Evolutionary conservation across 2,797 vertebrate species (phyloP), one percentile per base, ranked within the genome.

Genomic region (Mico argentatus): DNA sequence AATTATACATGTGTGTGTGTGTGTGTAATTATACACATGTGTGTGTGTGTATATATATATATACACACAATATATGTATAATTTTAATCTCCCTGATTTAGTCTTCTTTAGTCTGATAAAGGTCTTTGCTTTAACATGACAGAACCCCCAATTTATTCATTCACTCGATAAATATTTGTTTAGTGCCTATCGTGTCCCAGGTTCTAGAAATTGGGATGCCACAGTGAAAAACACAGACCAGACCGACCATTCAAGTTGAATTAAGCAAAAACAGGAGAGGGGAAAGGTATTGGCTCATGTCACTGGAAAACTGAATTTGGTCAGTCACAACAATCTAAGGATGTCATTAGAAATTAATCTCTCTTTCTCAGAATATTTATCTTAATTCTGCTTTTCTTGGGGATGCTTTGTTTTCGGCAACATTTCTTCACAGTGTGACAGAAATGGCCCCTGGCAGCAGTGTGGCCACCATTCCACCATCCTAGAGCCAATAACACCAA

Each of bases 251-350:
- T 79, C 79, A 44, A 88, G 50, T 9, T 93, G 24, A 27, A 7
- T 50, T 36, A 70, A 96, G 59, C 39, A 59, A 83, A 76, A 72
- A 33, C 20, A 88, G 72, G 57, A 27, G 27, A 15, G 3, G 14
- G 36, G 10, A 52, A 52, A 64, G 20, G 30, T 39, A 70, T 36
- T 61, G 85, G 93, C 30, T 95, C 24, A 12, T 50, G 7, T n/a
- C 79, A 77, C 15, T 41, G 50, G 84, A 94, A 92, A 57, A 81
- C 48, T 90, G 95, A 92, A 90, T 81, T 90, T 95, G 79, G 57
- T 57, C 22, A 22, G 19, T 80, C 75, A 87, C 61, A 90, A 57
- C 52, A 64, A 87, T 76, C 55, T 61, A 81, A 41, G 61, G n/a
- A 92, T 70, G 61, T 55, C 84, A 84, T 95, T 33, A 55, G 73